phyloP scores from a whole-genome alignment of 2,888 invertebrate species.

The Archips crataeganus region DNA sequence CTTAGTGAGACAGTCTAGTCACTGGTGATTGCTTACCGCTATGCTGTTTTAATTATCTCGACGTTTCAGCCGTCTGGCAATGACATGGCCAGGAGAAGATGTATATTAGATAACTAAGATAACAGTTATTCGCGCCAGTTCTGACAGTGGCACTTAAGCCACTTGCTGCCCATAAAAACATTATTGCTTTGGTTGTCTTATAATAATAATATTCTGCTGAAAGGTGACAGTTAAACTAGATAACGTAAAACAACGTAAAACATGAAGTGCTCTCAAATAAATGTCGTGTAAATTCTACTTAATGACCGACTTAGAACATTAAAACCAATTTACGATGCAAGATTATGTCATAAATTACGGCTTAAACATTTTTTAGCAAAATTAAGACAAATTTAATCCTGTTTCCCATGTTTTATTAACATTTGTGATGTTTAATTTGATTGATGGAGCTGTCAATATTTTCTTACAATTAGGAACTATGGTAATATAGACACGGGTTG shows the following conservation, averaged over 20 bases:
- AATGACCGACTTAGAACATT: conserved; percentile 30
- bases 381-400: conserved; percentile 4
- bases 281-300: conserved; percentile 34
- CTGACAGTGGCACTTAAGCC: background rate
- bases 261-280: conserved; percentile 13
- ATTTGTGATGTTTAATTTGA: conserved; percentile 17
- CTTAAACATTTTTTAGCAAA: conserved; percentile 32
- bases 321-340: conserved; percentile 30
- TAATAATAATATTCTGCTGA: conserved; percentile 9
- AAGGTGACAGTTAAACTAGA: conserved; percentile 7
- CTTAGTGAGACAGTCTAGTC: too few relatives aligned
- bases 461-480: conserved; percentile 19
- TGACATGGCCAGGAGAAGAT: too few relatives aligned
- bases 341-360: conserved; percentile 37
- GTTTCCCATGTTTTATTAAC: conserved; percentile 22
- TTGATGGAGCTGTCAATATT: conserved; percentile 16
- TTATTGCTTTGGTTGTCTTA: background rate
- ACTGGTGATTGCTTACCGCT: too few relatives aligned
- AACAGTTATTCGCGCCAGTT: background rate
- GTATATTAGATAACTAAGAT: too few relatives aligned
- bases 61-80: too few relatives aligned
- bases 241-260: conserved; percentile 6
- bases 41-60: too few relatives aligned
- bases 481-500: conserved; percentile 6
- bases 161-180: background rate